Percentiles rank a stretch among this genome's conserved stretches.
Evolutionary conservation across 2,888 invertebrate genomes (phyloP).

Genomic region (Neocrepidodera transversa): DNA sequence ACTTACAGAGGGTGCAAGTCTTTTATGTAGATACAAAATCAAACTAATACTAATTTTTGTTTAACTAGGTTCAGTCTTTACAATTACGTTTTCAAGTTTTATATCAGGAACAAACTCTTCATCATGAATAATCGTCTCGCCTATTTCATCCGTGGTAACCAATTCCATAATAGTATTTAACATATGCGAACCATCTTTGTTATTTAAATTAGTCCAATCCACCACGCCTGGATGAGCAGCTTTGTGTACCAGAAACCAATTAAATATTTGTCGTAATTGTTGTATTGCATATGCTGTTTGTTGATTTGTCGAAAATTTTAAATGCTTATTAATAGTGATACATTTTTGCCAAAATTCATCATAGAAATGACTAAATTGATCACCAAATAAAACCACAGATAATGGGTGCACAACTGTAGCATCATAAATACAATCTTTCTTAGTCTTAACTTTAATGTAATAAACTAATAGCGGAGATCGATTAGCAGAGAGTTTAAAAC

Average conservation of each 20-base stretch:
- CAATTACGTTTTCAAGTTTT: too few relatives aligned
- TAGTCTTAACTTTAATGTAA: slow-evolving; percentile 74
- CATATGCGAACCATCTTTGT: slow-evolving; percentile 63
- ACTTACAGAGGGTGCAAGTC: too few relatives aligned
- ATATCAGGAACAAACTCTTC: too few relatives aligned
- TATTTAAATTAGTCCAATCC: slow-evolving; percentile 61
- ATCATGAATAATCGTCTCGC: too few relatives aligned
- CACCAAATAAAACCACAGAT: slow-evolving; percentile 86
- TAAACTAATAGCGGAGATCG: slow-evolving; percentile 78
- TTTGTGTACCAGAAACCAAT: slow-evolving; percentile 71
- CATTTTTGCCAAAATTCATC: too few relatives aligned
- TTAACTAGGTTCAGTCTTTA: too few relatives aligned
- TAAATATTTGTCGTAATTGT: slow-evolving; percentile 69
- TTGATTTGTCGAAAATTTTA: slow-evolving; percentile 28
- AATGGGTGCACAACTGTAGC: slow-evolving; percentile 82
- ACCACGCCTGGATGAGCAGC: slow-evolving; percentile 74
- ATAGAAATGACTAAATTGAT: slow-evolving; percentile 62
- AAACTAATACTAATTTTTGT: too few relatives aligned
- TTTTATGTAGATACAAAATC: too few relatives aligned
- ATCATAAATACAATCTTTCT: slow-evolving; percentile 75
- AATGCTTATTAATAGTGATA: slow-evolving; percentile 41
- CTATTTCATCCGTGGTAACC: too few relatives aligned
- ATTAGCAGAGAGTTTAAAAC: too few relatives aligned
- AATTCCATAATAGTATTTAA: slow-evolving; percentile 72
- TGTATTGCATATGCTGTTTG: slow-evolving; percentile 59